A percentile compares a stretch with the other conserved stretches of the same genome.
phyloP scores from a whole-genome alignment of 2,113 vertebrate species.

The Chiloscyllium plagiosum region DNA sequence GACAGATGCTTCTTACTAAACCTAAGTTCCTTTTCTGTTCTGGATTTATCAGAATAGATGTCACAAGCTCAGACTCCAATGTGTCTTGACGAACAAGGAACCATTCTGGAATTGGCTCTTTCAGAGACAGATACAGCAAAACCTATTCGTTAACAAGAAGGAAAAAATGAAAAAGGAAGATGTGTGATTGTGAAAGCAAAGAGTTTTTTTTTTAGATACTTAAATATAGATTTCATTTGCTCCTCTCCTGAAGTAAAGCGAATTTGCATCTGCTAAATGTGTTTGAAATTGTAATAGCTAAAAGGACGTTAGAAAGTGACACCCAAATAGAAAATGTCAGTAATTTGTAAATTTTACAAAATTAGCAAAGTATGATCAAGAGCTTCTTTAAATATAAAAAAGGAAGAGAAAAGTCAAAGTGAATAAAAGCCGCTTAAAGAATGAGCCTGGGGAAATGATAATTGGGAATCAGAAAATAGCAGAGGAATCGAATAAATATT shows the following conservation, averaged over 20 bases:
- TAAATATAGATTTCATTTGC: neutral
- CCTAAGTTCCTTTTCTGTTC: neutral
- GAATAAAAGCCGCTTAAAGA: too few species aligned
- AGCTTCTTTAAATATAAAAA: too few species aligned
- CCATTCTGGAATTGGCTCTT: neutral
- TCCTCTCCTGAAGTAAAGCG: neutral
- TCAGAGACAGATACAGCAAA: neutral
- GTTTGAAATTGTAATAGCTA: too few species aligned
- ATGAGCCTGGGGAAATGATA: too few species aligned
- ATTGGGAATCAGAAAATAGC: too few species aligned
- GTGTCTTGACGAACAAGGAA: neutral
- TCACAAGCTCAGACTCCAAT: neutral
- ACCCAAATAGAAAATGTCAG: too few species aligned
- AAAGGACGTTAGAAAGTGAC: too few species aligned
- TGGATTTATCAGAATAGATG: neutral
- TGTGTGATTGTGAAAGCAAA: neutral
- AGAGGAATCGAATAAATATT: too few species aligned
- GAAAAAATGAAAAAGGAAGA: neutral
- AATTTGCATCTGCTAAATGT: neutral
- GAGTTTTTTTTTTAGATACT: constrained; percentile 2
- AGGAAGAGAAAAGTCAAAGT: too few species aligned
- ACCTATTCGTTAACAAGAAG: neutral
- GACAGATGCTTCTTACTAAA: neutral
- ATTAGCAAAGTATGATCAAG: too few species aligned
- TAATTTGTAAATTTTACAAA: too few species aligned